These are phyloP conservation scores for Acrocephalus arundinaceus DNA, from an alignment of 2,113 vertebrate genomes.

Conservation along the genomic window DNA sequence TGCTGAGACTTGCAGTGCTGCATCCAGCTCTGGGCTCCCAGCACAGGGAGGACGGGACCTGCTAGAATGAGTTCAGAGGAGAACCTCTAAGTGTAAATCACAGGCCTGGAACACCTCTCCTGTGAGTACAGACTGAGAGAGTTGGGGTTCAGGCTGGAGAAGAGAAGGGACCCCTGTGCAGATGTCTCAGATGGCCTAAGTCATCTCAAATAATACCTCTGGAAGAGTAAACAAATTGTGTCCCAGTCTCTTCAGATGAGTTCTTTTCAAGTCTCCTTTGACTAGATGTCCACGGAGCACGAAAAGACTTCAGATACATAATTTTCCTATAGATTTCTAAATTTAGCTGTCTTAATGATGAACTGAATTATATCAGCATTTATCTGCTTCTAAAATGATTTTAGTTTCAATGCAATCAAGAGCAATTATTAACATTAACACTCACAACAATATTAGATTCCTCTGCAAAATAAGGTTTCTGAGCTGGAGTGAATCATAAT, in stretches of 20 bases:
- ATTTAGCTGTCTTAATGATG: not conserved
- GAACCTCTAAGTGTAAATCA: too few relatives aligned
- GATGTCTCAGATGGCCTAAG: not conserved
- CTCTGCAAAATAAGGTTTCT: not conserved
- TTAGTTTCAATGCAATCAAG: not conserved
- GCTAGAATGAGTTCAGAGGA: accelerated
- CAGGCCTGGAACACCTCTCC: not conserved
- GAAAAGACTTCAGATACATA: not conserved
- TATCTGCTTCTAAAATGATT: not conserved
- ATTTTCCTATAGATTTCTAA: not conserved
- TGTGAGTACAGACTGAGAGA: not conserved
- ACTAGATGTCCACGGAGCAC: not conserved
- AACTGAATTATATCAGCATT: not conserved
- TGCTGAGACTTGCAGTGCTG: not conserved
- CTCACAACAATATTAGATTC: not conserved
- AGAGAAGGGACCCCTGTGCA: not conserved
- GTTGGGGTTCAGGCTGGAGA: not conserved
- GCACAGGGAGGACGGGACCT: accelerated
- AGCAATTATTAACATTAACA: not conserved
- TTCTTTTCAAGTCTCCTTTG: not conserved
- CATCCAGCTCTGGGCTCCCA: not conserved
- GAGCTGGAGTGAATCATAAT: not conserved
- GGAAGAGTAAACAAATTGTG: not conserved
- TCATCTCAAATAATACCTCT: not conserved
- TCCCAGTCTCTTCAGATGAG: not conserved